These are phyloP conservation scores for Calyptommatus sinebrachiatus DNA, from an alignment of 2,113 vertebrate genomes.

Conservation along the genomic window DNA sequence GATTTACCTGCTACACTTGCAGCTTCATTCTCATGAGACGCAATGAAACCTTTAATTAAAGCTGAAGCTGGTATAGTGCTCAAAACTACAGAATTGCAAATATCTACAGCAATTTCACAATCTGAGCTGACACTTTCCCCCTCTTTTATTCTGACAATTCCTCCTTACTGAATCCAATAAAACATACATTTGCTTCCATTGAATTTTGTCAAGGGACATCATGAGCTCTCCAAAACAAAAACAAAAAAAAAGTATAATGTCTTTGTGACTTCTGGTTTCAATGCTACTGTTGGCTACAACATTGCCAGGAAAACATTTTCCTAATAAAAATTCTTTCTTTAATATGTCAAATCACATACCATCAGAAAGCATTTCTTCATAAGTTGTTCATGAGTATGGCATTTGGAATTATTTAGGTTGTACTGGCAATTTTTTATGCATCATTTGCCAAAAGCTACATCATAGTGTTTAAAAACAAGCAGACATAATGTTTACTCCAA, in stretches of 20 bases:
- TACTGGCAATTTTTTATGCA: not conserved
- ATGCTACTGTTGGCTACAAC: not conserved
- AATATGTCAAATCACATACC: not conserved
- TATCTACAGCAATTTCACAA: not conserved
- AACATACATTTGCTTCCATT: not conserved
- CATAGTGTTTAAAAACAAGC: not conserved
- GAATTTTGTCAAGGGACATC: not conserved
- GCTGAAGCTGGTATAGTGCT: not conserved
- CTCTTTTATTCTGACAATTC: not conserved
- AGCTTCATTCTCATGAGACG: not conserved
- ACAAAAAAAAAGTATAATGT: not conserved
- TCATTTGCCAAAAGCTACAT: not conserved
- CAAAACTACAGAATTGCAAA: not conserved
- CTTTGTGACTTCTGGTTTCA: not conserved
- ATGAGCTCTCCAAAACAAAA: not conserved
- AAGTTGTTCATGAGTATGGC: not conserved
- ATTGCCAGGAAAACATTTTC: conserved; percentile 1
- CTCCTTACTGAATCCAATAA: not conserved
- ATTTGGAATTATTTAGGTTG: not conserved
- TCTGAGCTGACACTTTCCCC: not conserved
- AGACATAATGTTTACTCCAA: not conserved
- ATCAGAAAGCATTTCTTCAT: not conserved
- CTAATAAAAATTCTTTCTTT: conserved; percentile 10
- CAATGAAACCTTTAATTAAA: not conserved
- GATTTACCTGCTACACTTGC: not conserved